These are phyloP conservation scores for Hirudo medicinalis DNA, from an alignment of 1,140 invertebrate species.

Conservation along the genomic window DNA sequence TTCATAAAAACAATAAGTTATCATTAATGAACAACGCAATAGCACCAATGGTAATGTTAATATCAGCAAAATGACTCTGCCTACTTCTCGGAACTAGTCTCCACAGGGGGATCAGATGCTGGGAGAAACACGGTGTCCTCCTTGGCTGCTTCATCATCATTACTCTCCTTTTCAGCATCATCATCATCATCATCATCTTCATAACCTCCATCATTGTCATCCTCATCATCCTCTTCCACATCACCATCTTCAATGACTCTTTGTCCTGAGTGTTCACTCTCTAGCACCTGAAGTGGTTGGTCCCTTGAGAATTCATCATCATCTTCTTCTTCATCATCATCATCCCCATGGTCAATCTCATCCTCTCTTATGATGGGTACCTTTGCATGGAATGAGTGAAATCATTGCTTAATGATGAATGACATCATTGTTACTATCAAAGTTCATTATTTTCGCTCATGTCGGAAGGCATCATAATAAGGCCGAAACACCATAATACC, in stretches of 20 bases:
- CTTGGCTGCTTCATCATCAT: neutral
- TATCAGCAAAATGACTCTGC: neutral
- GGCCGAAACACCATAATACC: no score
- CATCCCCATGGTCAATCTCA: neutral
- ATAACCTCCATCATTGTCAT: neutral
- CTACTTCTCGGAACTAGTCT: neutral
- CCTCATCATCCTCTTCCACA: neutral
- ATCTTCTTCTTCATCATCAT: conserved; percentile 3
- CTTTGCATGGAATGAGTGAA: no score
- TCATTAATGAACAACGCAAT: no score
- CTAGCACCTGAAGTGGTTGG: neutral
- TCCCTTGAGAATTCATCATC: neutral
- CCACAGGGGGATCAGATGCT: neutral
- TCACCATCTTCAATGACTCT: neutral
- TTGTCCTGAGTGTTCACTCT: neutral
- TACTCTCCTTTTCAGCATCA: neutral
- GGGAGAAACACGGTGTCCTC: neutral
- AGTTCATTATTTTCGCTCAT: no score
- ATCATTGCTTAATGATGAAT: no score
- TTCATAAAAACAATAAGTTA: no score
- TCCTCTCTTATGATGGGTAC: neutral
- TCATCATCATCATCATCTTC: neutral
- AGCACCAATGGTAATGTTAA: no score
- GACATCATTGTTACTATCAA: no score
- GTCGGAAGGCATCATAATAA: no score